These are phyloP conservation scores for Cephus pulcher DNA, from an alignment of 2,888 invertebrate species.

Conservation along the genomic window DNA sequence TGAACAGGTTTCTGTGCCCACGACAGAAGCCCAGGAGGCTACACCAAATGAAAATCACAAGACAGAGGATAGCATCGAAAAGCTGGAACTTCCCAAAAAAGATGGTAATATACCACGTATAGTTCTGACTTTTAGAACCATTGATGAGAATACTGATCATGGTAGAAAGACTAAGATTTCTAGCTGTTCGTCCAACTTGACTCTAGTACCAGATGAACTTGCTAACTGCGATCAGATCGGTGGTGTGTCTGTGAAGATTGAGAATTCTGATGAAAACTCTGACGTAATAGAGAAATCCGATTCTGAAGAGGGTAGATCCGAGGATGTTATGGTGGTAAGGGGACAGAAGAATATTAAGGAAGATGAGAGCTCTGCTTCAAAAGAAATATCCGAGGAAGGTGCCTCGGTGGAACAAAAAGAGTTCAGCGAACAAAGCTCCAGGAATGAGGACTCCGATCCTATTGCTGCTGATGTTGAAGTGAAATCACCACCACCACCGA, in stretches of 20 bases:
- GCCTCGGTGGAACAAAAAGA: constrained; percentile 30
- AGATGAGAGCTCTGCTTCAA: constrained; percentile 17
- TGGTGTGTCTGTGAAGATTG: constrained; percentile 64
- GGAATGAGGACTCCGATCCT: neutral
- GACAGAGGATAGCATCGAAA: constrained; percentile 28
- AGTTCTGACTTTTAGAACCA: constrained; percentile 73
- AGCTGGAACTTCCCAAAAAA: constrained; percentile 44
- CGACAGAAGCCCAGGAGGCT: neutral
- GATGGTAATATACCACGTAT: constrained; percentile 70
- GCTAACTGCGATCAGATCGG: constrained; percentile 58
- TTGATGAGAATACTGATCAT: constrained; percentile 63
- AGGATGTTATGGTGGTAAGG: constrained; percentile 45
- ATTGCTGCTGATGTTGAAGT: neutral
- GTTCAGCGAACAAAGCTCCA: neutral
- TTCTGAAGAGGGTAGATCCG: constrained; percentile 69
- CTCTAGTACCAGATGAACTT: constrained; percentile 60
- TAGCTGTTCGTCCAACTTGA: constrained; percentile 60
- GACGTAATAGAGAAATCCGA: constrained; percentile 68
- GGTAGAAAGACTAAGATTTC: constrained; percentile 63
- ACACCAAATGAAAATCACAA: neutral
- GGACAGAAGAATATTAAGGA: constrained; percentile 20
- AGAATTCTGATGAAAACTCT: constrained; percentile 56
- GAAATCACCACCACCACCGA: constrained; percentile 4
- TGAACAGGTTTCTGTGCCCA: neutral
- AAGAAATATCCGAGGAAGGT: constrained; percentile 27